A percentile compares a stretch with the other conserved stretches of the same genome.
phyloP scores from a whole-genome alignment of 2,113 vertebrate species.

The Felis chaus region DNA sequence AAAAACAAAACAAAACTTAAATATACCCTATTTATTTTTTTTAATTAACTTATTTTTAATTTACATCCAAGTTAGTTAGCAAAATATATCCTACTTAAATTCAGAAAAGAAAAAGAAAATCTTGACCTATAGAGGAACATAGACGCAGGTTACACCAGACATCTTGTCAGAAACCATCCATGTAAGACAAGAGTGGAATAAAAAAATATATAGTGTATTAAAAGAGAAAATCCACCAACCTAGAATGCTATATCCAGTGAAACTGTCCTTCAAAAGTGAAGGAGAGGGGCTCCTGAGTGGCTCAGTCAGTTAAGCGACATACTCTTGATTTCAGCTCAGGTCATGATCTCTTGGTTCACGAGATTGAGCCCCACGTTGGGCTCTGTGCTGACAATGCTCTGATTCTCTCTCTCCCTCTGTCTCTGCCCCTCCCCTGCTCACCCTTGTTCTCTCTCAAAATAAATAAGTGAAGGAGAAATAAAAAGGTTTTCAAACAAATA shows the following conservation, averaged over 20 bases:
- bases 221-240: not conserved
- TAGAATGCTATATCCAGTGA: not conserved
- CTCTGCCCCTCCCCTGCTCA: no score
- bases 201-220: not conserved
- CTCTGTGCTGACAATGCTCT: no score
- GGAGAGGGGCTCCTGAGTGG: not conserved
- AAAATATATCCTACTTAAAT: not conserved
- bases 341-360: no score
- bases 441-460: no score
- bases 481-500: not conserved
- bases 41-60: no score
- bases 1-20: not conserved
- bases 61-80: no score
- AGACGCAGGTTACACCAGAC: not conserved
- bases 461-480: not conserved
- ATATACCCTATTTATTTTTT: not conserved
- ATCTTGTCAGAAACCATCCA: not conserved
- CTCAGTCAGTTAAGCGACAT: no score
- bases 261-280: not conserved
- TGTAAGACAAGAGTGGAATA: not conserved
- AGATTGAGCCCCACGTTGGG: no score
- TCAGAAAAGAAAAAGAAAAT: not conserved
- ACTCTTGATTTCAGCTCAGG: no score
- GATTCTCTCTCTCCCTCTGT: no score
- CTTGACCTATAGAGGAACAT: not conserved